Conservation (phyloP, 2,888 invertebrate genomes). For the Andrena camellia region DNA sequence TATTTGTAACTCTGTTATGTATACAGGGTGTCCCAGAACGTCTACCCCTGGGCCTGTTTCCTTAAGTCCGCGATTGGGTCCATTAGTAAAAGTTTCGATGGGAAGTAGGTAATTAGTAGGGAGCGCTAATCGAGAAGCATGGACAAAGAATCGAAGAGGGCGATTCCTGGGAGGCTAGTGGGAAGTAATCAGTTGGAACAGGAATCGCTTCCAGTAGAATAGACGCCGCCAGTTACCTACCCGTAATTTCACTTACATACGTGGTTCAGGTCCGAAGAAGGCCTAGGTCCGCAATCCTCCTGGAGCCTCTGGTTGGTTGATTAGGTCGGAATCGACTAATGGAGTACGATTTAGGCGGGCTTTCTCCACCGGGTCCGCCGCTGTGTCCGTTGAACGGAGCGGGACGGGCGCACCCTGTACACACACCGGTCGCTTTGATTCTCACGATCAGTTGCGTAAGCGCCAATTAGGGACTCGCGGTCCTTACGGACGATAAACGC, state of each 20-base stretch:
- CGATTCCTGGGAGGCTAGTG: neutral
- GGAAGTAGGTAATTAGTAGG: too few relatives aligned
- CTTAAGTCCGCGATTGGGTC: too few relatives aligned
- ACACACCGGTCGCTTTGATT: slow-evolving; percentile 51
- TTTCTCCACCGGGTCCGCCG: neutral
- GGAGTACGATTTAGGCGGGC: slow-evolving; percentile 15
- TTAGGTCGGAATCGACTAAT: slow-evolving; percentile 37
- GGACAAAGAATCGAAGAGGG: too few relatives aligned
- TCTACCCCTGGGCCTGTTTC: too few relatives aligned
- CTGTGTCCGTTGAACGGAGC: neutral
- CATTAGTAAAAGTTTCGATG: too few relatives aligned
- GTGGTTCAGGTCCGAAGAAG: slow-evolving; percentile 25
- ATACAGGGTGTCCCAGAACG: too few relatives aligned
- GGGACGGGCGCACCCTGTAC: neutral
- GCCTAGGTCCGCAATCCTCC: slow-evolving; percentile 1
- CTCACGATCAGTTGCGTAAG: slow-evolving; percentile 65
- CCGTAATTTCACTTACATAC: slow-evolving; percentile 29
- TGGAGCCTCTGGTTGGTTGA: slow-evolving; percentile 17
- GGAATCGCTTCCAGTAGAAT: slow-evolving; percentile 16
- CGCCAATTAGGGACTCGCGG: slow-evolving; percentile 64
- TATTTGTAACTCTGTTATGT: too few relatives aligned
- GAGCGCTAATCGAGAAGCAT: too few relatives aligned
- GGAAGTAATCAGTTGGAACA: slow-evolving; percentile 23
- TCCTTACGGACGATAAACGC: slow-evolving; percentile 73
- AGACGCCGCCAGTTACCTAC: neutral